Conservation (phyloP, 2,113 vertebrate species). For the Castor canadensis region DNA sequence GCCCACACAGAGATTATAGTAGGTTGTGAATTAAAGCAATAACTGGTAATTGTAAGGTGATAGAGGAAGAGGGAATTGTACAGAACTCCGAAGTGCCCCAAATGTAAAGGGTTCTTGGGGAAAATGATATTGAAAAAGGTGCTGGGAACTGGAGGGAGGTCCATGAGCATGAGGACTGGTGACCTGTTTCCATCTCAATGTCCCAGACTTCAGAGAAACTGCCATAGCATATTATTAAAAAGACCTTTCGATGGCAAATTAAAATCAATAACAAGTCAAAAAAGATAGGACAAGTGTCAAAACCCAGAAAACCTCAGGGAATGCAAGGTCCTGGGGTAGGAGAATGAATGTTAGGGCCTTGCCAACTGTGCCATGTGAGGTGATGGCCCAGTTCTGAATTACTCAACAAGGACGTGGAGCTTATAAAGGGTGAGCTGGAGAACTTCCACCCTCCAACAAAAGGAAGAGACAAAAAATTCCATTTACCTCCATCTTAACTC, state of each 20-base stretch:
- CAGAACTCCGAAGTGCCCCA: background rate
- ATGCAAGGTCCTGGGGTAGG: background rate
- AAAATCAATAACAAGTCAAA: slow-evolving; percentile 8
- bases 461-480: background rate
- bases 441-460: background rate
- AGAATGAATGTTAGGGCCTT: background rate
- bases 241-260: too few relatives aligned
- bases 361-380: background rate
- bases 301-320: background rate
- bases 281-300: background rate
- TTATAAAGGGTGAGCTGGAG: background rate
- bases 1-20: background rate
- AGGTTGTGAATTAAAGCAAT: background rate
- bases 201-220: background rate
- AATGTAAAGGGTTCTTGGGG: background rate
- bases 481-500: background rate
- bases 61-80: background rate
- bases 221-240: too few relatives aligned
- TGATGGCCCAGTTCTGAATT: background rate
- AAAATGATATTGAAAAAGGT: background rate
- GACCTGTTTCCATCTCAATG: background rate
- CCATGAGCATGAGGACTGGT: background rate
- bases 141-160: background rate
- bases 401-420: background rate
- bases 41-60: background rate